Evolutionary conservation across 2,113 vertebrate species (phyloP), one percentile per base, ranked within the genome.

Genomic region (Gobiocypris rarus): DNA sequence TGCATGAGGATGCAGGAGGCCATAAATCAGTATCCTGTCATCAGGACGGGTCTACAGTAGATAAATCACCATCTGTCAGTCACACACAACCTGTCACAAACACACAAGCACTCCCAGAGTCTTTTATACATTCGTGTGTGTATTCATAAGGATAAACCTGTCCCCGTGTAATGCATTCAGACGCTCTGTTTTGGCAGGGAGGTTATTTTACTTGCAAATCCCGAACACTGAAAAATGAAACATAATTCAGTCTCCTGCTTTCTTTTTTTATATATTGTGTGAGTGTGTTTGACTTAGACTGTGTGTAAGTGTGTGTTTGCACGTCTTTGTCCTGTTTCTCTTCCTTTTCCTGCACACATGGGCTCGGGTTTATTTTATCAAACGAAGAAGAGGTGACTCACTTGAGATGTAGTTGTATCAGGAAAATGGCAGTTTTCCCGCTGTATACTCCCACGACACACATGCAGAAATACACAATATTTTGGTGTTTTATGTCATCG

Each of bases 161-260:
- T 75, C 26, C 13, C 22, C 5, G 26, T 81, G 58, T 82, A 79
- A 85, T 87, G 65, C 59, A 82, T 85, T 83, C 79, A 76, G 75
- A 75, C 58, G 22, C 78, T 75, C 43, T 34, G 38, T 73, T 87
- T 87, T 83, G 86, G 83, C 71, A 87, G 54, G 54, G 24, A 81
- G 54, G 59, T 78, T 52, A 85, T 85, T 87, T 85, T 45, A 85
- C 88, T 85, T 85, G 85, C 75, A 87, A 84, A 87, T 83, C 54
- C 79, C 67, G 54, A 70, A 83, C 22, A 38, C 59, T 15, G 24
- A 70, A 74, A 50, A 61, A 75, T 81, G 70, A 86, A 86, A 81
- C 28, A 77, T 83, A 38, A 82, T 76, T 74, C 74, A 48, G n/a
- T 69, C 41, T 65, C 7, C 70, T 77, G 84, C 15, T 71, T 75